Conservation (phyloP, 2,888 invertebrate species). For the Eilema caniola region DNA sequence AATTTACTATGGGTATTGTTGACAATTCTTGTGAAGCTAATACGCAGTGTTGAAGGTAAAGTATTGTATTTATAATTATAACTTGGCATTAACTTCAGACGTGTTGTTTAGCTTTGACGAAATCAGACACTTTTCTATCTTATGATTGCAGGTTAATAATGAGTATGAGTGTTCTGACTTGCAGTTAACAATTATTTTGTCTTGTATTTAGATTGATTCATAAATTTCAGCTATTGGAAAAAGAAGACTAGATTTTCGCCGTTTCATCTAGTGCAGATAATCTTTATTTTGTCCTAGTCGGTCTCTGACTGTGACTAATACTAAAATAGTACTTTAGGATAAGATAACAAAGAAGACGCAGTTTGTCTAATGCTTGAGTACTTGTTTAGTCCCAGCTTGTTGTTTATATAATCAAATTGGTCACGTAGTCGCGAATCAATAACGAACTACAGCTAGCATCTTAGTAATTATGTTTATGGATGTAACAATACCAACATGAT, state of each 20-base stretch:
- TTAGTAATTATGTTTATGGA: slow-evolving; percentile 53
- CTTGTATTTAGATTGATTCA: too few relatives aligned
- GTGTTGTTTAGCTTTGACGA: too few relatives aligned
- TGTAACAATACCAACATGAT: slow-evolving; percentile 55
- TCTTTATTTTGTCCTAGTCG: not conserved
- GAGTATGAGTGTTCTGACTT: too few relatives aligned
- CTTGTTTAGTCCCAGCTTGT: slow-evolving; percentile 5
- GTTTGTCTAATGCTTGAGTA: not conserved
- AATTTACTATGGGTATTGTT: too few relatives aligned
- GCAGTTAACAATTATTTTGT: too few relatives aligned
- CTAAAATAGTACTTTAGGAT: not conserved
- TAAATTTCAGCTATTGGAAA: not conserved
- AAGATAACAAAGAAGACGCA: not conserved
- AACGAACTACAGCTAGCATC: slow-evolving; percentile 52
- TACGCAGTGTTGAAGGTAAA: too few relatives aligned
- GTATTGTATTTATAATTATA: too few relatives aligned
- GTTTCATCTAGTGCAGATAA: not conserved
- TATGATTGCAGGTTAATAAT: too few relatives aligned
- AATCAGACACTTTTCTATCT: too few relatives aligned
- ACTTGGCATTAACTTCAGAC: too few relatives aligned
- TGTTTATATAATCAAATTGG: slow-evolving; percentile 17
- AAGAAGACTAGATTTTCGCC: not conserved
- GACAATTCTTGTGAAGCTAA: too few relatives aligned
- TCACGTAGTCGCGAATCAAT: slow-evolving; percentile 38
- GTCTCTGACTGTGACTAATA: not conserved